Percentiles rank a stretch among this genome's conserved stretches.
phyloP scores from a whole-genome alignment of 2,797 vertebrate species.

The Decapterus maruadsi region DNA sequence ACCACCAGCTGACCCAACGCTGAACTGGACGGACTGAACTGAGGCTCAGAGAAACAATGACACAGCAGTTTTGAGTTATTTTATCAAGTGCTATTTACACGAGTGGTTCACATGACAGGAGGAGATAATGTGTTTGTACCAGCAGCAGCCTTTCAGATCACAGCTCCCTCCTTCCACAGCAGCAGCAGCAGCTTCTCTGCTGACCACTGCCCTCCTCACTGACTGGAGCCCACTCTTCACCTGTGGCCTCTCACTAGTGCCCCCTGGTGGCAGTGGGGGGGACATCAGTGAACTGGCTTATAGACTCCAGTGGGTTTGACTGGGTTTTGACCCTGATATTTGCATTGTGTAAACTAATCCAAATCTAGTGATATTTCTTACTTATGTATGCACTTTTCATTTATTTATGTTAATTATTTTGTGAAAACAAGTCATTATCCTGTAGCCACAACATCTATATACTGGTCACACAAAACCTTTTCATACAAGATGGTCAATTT shows the following conservation, averaged over 20 bases:
- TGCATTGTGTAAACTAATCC: not conserved
- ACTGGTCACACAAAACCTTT: not conserved
- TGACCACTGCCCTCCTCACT: not conserved
- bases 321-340: not conserved
- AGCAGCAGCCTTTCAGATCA: not conserved
- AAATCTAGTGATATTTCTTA: not conserved
- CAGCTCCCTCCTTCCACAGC: slow-evolving; percentile 2
- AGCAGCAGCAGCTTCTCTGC: slow-evolving; percentile 14
- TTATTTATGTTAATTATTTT: not conserved
- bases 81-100: slow-evolving; percentile 56
- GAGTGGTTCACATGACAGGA: slow-evolving; percentile 33
- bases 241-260: not conserved
- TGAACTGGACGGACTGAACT: not conserved
- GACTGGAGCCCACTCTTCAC: not conserved
- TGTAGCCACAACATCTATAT: not conserved
- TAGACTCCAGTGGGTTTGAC: no score
- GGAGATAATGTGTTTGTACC: slow-evolving; percentile 13
- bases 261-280: not conserved
- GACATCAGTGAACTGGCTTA: not conserved
- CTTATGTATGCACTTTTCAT: no score
- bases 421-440: not conserved
- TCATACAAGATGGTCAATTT: no score
- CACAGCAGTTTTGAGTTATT: slow-evolving; percentile 16
- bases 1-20: not conserved
- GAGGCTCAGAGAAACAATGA: not conserved